Base-by-base conservation (phyloP, 2,888 invertebrate genomes). In the Hyposoter dolosus region DNA sequence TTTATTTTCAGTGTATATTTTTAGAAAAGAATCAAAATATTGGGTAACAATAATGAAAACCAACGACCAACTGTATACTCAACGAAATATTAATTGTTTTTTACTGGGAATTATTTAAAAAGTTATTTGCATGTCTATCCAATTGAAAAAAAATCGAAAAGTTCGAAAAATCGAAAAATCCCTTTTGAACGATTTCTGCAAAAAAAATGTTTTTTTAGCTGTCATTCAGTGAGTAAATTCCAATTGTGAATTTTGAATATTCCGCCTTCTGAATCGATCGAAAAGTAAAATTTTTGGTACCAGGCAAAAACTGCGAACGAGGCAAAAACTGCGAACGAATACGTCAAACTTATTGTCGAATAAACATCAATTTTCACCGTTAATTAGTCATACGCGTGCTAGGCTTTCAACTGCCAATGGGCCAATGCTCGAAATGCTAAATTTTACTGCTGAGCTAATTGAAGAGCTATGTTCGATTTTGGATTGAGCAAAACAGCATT, bases 281-380 rank as follows among this genome's bases (percentile, higher is more conserved):
- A 1, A 28, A 28, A 60, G 23, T 19, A 9, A 60, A 60, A 0
- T 40, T 60, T 10, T 7, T 3, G 12, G 3, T 53, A 6, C 19
- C 7, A 19, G 19, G 53, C 19, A 53, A 5, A 12, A 69, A 69
- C n/a, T n/a, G n/a, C n/a, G n/a, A n/a, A n/a, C n/a, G n/a, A n/a
- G n/a, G n/a, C n/a, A n/a, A n/a, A n/a, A n/a, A n/a, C n/a, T n/a
- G 19, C 7, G 5, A 32, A 35, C 35, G 32, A 50, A 72, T 40
- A n/a, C 10, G 40, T 66, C 28, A 17, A 50, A 56, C 10, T 68
- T 56, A 71, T 80, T 32, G 47, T 63, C 65, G 50, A 32, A 53
- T 23, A 40, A 53, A 74, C 74, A 66, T 74, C 66, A 43, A 66
- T 66, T 72, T 50, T 53, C 43, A 47, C 65, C 10, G 28, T 19